Conservation (phyloP, 2,888 invertebrate genomes). For the Cecidostiba fungosa region DNA sequence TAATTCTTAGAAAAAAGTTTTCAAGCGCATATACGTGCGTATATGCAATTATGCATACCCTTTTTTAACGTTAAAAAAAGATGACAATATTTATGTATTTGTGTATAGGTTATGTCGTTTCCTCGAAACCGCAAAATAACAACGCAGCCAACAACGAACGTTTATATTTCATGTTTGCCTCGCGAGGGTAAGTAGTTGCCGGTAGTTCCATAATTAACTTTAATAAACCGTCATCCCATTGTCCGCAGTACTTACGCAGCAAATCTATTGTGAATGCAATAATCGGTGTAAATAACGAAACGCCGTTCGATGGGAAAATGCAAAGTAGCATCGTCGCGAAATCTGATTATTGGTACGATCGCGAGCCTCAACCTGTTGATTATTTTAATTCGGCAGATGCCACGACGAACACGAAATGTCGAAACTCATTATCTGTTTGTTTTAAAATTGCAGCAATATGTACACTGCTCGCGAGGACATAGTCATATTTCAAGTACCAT, state of each 20-base stretch:
- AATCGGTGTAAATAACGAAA: background rate
- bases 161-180: background rate
- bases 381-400: slow-evolving; percentile 15
- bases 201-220: slow-evolving; percentile 12
- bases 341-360: slow-evolving; percentile 37
- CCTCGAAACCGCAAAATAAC: background rate
- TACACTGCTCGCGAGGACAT: background rate
- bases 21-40: background rate
- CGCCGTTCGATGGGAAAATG: background rate
- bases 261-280: background rate
- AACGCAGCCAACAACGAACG: background rate
- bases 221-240: background rate
- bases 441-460: background rate
- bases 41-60: background rate
- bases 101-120: slow-evolving; percentile 2
- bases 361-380: slow-evolving; percentile 45
- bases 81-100: background rate
- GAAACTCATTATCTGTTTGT: background rate
- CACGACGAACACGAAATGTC: background rate
- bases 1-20: background rate
- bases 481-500: background rate
- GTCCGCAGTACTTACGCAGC: background rate
- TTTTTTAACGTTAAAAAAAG: slow-evolving; percentile 2
- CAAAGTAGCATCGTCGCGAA: background rate
- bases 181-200: no score